Evolutionary conservation across 2,797 vertebrate species (phyloP).

Genomic region (Pipistrellus kuhlii): DNA sequence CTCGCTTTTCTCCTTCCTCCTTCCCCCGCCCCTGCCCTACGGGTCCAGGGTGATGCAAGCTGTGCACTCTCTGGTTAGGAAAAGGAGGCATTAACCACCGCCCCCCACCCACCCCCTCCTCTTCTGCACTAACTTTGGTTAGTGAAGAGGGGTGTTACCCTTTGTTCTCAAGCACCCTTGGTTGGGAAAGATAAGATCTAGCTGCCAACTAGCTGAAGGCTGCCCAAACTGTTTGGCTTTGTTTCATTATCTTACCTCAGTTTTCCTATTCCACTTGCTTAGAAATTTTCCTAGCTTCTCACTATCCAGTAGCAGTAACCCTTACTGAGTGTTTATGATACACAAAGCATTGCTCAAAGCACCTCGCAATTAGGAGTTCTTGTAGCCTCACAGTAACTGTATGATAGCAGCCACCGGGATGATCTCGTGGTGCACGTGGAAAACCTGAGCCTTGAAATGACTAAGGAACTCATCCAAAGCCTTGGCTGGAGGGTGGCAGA

Average conservation of each 20-base stretch:
- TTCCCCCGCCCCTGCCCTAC: background rate
- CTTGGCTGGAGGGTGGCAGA: background rate
- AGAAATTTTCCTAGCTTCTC: background rate
- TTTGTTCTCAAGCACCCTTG: background rate
- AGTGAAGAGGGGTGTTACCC: background rate
- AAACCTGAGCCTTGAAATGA: background rate
- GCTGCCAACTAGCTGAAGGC: background rate
- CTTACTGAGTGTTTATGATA: background rate
- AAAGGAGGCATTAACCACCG: background rate
- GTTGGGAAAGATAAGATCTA: background rate
- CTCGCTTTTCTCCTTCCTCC: background rate
- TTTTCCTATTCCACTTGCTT: background rate
- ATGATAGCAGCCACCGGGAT: background rate
- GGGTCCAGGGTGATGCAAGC: background rate
- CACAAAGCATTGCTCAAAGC: accelerated
- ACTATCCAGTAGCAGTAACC: background rate
- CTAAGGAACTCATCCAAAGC: background rate
- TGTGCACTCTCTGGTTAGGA: background rate
- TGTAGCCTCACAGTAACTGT: too few species aligned
- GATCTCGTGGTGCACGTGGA: background rate
- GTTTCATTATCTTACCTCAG: background rate
- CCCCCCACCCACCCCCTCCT: background rate
- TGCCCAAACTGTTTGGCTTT: background rate
- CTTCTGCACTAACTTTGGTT: background rate
- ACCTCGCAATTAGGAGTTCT: background rate